phyloP scores from a whole-genome alignment of 2,797 vertebrate genomes.

The Tympanoctomys barrerae region DNA sequence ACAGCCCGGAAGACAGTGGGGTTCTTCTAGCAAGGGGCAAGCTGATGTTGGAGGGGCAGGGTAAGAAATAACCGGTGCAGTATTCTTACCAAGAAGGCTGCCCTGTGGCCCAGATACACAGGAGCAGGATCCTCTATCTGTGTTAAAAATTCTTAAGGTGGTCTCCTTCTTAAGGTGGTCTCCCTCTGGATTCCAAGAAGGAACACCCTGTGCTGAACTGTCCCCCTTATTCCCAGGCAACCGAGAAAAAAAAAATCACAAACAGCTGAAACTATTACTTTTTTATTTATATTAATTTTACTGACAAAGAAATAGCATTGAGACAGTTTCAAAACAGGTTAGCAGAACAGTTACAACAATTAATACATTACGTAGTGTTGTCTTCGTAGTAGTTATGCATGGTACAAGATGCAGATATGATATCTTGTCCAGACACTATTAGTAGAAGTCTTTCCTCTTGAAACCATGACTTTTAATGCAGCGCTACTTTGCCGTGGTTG shows the following conservation, averaged over 20 bases:
- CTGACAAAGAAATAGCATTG: no score
- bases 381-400: no score
- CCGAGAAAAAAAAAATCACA: background rate
- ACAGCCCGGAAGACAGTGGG: background rate
- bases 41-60: background rate
- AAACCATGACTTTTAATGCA: background rate
- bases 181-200: conserved; percentile 40
- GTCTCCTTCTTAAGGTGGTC: background rate
- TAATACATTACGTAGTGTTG: no score
- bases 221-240: conserved; percentile 54
- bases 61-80: background rate
- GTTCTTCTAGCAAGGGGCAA: background rate
- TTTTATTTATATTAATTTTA: no score
- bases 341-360: no score
- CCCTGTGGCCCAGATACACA: background rate
- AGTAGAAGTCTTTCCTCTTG: background rate
- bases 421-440: no score
- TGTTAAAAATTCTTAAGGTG: conserved; percentile 68
- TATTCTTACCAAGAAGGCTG: conserved; percentile 67
- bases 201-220: conserved; percentile 57
- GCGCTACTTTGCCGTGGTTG: background rate
- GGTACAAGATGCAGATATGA: no score
- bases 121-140: background rate
- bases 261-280: background rate
- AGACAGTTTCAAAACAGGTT: no score